Base-by-base conservation (phyloP, 1,140 invertebrate genomes). In the Euglossa dilemma region DNA sequence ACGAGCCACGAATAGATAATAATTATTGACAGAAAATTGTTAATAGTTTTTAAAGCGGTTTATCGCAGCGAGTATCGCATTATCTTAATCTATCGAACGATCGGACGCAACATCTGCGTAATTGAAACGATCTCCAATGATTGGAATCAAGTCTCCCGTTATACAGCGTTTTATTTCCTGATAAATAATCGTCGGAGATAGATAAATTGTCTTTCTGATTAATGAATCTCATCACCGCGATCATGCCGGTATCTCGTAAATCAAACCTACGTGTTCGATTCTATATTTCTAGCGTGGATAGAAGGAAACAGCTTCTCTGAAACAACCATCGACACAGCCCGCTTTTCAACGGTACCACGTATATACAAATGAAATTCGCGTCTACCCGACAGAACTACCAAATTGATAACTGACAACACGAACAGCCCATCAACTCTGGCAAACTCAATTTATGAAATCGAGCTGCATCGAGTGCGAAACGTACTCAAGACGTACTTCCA, bases 401-500 rank as follows among this genome's bases (percentile, higher is more conserved):
- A 74, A 73, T 59, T 47, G 71, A 45, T 20, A 74, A 74, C 36
- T n/a, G 23, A 66, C 11, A 20, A 12, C 16, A 50, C 47, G 5
- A 2, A 8, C 47, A 45, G 2, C 2, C 16, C 11, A 47, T 47
- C 54, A 9, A 59, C 23, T 54, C 36, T 45, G 23, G 9, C 36
- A 74, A 73, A 73, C 16, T 59, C 16, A 28, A 74, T 74, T 57
- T 47, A 74, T 20, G 43, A 75, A 75, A 75, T 75, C 11, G 43
- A 75, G 18, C 18, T n/a, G 25, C 52, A 23, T 36, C 47, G 4
- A 4, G 28, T 56, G 11, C 64, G 20, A 20, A 16, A 72, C 28
- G 23, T 28, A 2, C 11, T 12, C 20, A 36, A 56, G 12, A 56
- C 28, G 0, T n/a, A 71, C 28, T 52, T 18, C 25, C 28, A 18